phyloP scores from a whole-genome alignment of 2,888 invertebrate genomes.

The Nymphalis polychloros region DNA sequence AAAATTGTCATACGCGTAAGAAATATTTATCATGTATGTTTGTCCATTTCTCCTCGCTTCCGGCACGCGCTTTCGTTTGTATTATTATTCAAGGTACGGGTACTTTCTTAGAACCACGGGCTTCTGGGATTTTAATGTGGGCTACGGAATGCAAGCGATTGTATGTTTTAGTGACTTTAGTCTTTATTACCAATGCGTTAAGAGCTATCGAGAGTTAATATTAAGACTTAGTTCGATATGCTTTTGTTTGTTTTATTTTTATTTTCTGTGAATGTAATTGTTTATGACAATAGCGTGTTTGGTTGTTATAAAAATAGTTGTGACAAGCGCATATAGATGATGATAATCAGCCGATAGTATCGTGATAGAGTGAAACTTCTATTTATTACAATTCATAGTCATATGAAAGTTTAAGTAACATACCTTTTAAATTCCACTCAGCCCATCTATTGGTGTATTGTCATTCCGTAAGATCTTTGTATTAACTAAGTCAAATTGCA shows the following conservation, averaged over 20 bases:
- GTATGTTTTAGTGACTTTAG: neutral
- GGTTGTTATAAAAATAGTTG: constrained; percentile 1
- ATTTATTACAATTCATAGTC: no score
- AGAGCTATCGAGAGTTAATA: neutral
- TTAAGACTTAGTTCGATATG: neutral
- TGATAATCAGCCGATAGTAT: neutral
- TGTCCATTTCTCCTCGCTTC: constrained; percentile 50
- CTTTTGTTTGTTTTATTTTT: neutral
- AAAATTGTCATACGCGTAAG: constrained; percentile 1
- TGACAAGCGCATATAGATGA: neutral
- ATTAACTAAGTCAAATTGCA: no score
- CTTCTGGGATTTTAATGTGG: constrained; percentile 22
- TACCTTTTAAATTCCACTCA: no score
- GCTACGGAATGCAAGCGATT: constrained; percentile 10
- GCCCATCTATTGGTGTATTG: no score
- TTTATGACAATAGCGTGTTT: neutral
- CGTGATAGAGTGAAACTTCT: neutral
- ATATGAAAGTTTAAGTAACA: no score
- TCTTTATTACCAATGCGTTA: neutral
- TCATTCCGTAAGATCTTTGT: no score
- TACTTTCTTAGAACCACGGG: constrained; percentile 45
- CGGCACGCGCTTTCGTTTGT: constrained; percentile 62
- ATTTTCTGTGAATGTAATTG: neutral
- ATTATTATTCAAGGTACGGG: constrained; percentile 56
- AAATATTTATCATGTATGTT: constrained; percentile 32